phyloP scores from a whole-genome alignment of 1,140 invertebrate species.

The Pseudomyrmex pallidus region DNA sequence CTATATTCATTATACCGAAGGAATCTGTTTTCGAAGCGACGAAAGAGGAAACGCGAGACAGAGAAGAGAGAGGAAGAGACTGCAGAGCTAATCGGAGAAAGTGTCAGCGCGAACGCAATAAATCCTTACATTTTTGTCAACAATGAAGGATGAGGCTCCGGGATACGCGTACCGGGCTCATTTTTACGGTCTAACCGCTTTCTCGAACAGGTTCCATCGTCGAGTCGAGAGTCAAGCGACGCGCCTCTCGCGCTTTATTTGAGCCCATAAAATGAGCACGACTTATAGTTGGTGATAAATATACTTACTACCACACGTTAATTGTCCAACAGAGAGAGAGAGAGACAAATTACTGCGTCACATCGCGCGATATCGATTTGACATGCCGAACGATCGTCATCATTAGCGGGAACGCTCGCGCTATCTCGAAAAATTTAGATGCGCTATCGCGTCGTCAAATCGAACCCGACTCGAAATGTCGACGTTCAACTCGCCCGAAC shows the following conservation, averaged over 20 bases:
- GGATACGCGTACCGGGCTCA: neutral
- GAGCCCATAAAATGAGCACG: constrained; percentile 20
- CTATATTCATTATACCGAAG: neutral
- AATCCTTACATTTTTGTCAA: constrained; percentile 55
- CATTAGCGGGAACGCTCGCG: constrained; percentile 36
- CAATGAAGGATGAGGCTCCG: constrained; percentile 19
- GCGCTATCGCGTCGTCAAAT: constrained; percentile 29
- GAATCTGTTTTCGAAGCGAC: constrained; percentile 47
- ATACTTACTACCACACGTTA: constrained; percentile 5
- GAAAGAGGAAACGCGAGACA: neutral
- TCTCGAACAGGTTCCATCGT: constrained; percentile 44
- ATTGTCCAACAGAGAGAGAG: neutral
- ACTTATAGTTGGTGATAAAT: constrained; percentile 45
- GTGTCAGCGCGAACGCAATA: constrained; percentile 45
- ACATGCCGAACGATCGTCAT: constrained; percentile 33
- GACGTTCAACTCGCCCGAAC: neutral
- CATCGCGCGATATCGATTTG: constrained; percentile 10
- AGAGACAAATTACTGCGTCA: constrained; percentile 17
- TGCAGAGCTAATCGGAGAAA: constrained; percentile 37
- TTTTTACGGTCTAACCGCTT: constrained; percentile 27
- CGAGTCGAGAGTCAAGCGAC: neutral
- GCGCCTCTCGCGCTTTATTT: constrained; percentile 48
- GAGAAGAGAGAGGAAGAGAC: too few relatives aligned
- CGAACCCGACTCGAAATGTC: neutral
- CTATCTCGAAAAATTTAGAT: constrained; percentile 42